phyloP scores from a whole-genome alignment of 2,113 vertebrate genomes.

The Pseudorasbora parva region DNA sequence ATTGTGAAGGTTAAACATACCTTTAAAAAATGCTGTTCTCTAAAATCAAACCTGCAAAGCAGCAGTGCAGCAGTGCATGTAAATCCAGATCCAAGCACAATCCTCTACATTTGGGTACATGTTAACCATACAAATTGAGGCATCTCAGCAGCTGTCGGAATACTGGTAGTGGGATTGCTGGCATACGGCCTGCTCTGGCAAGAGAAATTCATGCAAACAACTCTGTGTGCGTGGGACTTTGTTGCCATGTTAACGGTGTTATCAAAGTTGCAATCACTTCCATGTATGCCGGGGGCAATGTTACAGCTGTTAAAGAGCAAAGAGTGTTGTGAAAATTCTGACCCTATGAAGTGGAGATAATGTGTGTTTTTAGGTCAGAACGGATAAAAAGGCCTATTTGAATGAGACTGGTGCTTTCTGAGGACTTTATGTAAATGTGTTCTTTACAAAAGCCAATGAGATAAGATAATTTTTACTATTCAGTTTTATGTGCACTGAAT shows the following conservation, averaged over 20 bases:
- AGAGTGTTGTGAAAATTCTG: background rate
- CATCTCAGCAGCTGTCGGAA: background rate
- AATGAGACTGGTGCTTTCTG: background rate
- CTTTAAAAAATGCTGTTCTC: background rate
- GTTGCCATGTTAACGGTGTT: background rate
- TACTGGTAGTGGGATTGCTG: background rate
- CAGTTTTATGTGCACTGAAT: background rate
- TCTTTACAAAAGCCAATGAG: background rate
- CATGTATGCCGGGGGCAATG: background rate
- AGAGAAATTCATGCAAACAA: slow-evolving; percentile 2
- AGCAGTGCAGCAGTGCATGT: background rate
- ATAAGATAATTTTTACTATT: background rate
- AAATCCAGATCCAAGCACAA: background rate
- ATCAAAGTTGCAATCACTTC: background rate
- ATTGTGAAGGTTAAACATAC: no score
- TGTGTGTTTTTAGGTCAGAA: background rate
- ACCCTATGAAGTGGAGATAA: background rate
- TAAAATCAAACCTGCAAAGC: background rate
- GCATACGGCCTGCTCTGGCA: background rate
- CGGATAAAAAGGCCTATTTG: background rate
- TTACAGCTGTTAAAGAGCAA: background rate
- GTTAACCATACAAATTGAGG: background rate
- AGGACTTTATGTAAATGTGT: background rate
- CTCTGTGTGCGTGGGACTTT: background rate
- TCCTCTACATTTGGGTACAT: background rate